Evolutionary conservation across 2,113 vertebrate species (phyloP).

Genomic region (Alligator sinensis): DNA sequence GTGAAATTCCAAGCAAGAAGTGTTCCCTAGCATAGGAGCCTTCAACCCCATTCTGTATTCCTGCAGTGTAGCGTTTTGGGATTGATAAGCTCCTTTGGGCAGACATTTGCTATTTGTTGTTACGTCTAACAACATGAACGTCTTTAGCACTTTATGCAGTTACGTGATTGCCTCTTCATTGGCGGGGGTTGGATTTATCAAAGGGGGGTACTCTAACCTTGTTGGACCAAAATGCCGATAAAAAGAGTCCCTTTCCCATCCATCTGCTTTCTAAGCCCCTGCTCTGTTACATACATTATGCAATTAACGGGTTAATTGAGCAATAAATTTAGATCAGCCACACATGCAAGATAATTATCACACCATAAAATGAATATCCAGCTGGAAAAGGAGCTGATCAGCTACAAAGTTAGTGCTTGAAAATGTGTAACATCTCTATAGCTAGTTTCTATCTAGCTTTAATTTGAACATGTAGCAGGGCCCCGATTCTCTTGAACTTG

Average conservation of each 20-base stretch:
- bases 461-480: no score
- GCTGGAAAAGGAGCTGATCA: no score
- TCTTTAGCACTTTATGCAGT: fast-evolving
- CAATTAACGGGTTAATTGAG: neutral
- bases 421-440: no score
- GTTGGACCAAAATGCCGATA: fast-evolving
- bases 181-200: fast-evolving
- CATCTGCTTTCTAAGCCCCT: neutral
- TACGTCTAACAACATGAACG: neutral
- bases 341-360: no score
- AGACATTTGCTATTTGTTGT: neutral
- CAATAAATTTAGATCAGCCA: neutral
- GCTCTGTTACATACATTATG: no score
- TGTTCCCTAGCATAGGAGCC: fast-evolving
- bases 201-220: neutral
- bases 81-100: neutral
- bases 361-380: no score
- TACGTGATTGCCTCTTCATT: fast-evolving
- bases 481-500: neutral
- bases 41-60: fast-evolving
- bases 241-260: neutral
- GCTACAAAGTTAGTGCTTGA: no score
- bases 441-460: no score
- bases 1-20: neutral
- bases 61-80: neutral